These are phyloP conservation scores for Cygnus buccinator DNA, from an alignment of 2,113 vertebrate species.

Conservation along the genomic window DNA sequence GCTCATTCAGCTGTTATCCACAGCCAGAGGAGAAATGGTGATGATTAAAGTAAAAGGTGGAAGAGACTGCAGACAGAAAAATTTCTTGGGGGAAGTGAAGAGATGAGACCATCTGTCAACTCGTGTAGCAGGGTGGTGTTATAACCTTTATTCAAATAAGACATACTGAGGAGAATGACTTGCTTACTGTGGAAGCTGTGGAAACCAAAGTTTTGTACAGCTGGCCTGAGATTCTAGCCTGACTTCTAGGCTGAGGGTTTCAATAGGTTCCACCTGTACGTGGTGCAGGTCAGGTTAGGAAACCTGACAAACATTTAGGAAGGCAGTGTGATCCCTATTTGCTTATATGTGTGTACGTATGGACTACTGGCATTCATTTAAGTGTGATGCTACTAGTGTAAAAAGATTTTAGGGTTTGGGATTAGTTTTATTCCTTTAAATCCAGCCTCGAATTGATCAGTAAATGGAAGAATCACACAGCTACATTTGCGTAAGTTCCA, in stretches of 20 bases:
- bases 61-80: not conserved
- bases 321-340: not conserved
- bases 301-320: not conserved
- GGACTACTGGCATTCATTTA: not conserved
- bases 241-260: not conserved
- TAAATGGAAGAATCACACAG: not conserved
- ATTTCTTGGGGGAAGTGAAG: not conserved
- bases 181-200: not conserved
- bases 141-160: not conserved
- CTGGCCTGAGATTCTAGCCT: not conserved
- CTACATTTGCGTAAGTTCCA: not conserved
- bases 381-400: not conserved
- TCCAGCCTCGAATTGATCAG: not conserved
- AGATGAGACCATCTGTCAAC: not conserved
- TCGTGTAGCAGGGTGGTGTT: rapidly evolving
- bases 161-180: not conserved
- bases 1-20: not conserved
- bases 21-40: not conserved
- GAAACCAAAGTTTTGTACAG: not conserved
- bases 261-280: not conserved
- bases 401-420: not conserved
- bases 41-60: not conserved
- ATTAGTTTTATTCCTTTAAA: not conserved
- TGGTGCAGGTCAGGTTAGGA: not conserved
- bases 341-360: not conserved